Evolutionary conservation across 2,888 invertebrate genomes (phyloP).

Genomic region (Laothoe populi): DNA sequence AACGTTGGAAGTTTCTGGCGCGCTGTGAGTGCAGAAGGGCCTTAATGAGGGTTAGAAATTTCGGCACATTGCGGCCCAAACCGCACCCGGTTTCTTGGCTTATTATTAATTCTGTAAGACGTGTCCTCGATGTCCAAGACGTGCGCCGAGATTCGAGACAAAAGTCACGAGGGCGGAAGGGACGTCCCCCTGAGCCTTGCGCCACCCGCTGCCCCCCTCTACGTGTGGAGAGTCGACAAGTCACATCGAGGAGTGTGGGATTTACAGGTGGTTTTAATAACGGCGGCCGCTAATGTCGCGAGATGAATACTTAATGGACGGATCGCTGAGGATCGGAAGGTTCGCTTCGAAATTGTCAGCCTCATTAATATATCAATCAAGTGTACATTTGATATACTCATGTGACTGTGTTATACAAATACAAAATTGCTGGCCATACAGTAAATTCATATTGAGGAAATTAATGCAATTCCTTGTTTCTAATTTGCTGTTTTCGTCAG

Average conservation of each 20-base stretch:
- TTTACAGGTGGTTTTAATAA: constrained; percentile 85
- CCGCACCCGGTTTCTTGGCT: constrained; percentile 83
- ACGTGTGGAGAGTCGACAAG: constrained; percentile 76
- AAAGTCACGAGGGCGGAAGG: constrained; percentile 82
- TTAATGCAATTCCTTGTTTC: no score
- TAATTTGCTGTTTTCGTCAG: no score
- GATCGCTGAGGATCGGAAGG: constrained; percentile 57
- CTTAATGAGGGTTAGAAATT: constrained; percentile 84
- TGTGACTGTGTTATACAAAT: not conserved
- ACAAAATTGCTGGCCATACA: not conserved
- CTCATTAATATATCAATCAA: constrained; percentile 20
- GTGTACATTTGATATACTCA: not conserved
- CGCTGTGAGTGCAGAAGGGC: constrained; percentile 81
- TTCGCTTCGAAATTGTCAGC: constrained; percentile 33
- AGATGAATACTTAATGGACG: constrained; percentile 83
- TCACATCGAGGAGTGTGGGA: constrained; percentile 64
- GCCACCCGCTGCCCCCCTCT: constrained; percentile 42
- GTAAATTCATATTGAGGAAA: not conserved
- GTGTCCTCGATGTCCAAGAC: constrained; percentile 85
- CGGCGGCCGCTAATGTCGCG: constrained; percentile 80
- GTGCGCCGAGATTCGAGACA: constrained; percentile 84
- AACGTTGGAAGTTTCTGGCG: constrained; percentile 76
- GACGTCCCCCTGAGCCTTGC: constrained; percentile 47
- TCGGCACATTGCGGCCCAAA: constrained; percentile 81
- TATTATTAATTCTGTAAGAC: constrained; percentile 86